Percentiles rank a stretch among this genome's conserved stretches.
These are phyloP conservation scores for Drosophila aldrichi DNA, from an alignment of 2,888 invertebrate species.

Conservation along the genomic window DNA sequence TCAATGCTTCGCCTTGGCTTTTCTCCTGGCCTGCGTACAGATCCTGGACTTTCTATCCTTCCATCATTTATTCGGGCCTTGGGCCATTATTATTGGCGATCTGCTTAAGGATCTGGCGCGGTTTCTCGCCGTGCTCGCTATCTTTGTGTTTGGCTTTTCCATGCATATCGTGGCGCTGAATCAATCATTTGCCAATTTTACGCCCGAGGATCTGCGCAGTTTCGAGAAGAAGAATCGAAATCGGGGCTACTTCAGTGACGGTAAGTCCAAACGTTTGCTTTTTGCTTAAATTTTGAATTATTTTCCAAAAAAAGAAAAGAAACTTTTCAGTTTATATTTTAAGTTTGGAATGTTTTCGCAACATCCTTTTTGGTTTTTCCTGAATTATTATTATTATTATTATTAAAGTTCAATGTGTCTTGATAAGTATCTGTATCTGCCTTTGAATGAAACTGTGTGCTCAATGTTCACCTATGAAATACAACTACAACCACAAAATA, in stretches of 20 bases:
- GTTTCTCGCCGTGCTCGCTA: conserved; percentile 98
- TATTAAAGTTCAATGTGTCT: conserved; percentile 73
- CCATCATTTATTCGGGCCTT: conserved; percentile 99
- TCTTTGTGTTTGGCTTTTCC: conserved; percentile 99
- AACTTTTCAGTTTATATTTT: conserved; percentile 28
- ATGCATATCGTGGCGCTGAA: conserved; percentile 98
- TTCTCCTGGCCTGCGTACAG: conserved; percentile 98
- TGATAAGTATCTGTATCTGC: conserved; percentile 84
- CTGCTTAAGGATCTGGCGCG: conserved; percentile 97
- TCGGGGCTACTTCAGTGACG: conserved; percentile 89
- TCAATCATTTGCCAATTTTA: conserved; percentile 93
- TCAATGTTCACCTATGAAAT: conserved; percentile 72
- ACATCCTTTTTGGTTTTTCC: conserved; percentile 53
- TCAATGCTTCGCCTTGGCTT: conserved; percentile 97
- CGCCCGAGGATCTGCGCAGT: conserved; percentile 88
- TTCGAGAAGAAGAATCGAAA: conserved; percentile 87
- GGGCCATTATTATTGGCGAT: conserved; percentile 99
- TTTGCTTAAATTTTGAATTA: conserved; percentile 35
- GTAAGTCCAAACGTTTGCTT: conserved; percentile 86
- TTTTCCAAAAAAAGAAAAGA: background rate
- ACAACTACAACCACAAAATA: conserved; percentile 68
- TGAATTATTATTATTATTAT: conserved; percentile 12
- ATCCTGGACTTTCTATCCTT: conserved; percentile 99
- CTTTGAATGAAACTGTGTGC: conserved; percentile 76
- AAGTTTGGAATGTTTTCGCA: conserved; percentile 71